These are phyloP conservation scores for Mactra quadrangularis DNA, from an alignment of 1,140 invertebrate species.

Conservation along the genomic window DNA sequence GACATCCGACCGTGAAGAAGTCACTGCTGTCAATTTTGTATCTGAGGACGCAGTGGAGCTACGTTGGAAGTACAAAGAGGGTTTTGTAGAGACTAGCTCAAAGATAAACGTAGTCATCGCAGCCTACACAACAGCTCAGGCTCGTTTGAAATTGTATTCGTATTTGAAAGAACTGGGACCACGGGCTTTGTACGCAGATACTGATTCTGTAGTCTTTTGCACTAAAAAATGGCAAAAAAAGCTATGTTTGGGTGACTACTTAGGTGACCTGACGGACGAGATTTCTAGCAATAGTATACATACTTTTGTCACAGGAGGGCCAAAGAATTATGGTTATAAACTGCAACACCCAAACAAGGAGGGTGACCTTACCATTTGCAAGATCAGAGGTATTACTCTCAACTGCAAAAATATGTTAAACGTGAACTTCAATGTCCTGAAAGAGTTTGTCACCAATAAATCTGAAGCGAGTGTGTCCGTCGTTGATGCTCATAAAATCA, in stretches of 20 bases:
- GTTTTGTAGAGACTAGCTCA: too few relatives aligned
- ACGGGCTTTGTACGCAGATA: slow-evolving; percentile 82
- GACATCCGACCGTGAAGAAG: slow-evolving; percentile 80
- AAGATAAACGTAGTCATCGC: slow-evolving; percentile 34
- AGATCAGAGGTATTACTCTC: too few relatives aligned
- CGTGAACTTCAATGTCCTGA: too few relatives aligned
- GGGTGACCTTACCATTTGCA: too few relatives aligned
- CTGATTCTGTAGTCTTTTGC: slow-evolving; percentile 74
- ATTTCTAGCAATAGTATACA: too few relatives aligned
- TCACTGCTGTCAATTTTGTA: slow-evolving; percentile 73
- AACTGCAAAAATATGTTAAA: slow-evolving; percentile 17
- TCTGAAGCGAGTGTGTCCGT: neutral
- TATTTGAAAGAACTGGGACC: slow-evolving; percentile 76
- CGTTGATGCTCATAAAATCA: neutral
- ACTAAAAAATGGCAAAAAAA: slow-evolving; percentile 2
- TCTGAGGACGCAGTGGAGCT: slow-evolving; percentile 70
- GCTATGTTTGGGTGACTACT: slow-evolving; percentile 30
- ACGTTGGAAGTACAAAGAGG: too few relatives aligned
- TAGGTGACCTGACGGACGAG: too few relatives aligned
- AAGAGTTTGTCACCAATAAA: neutral
- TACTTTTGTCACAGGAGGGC: too few relatives aligned
- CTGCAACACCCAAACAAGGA: too few relatives aligned
- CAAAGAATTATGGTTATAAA: too few relatives aligned
- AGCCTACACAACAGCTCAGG: slow-evolving; percentile 79
- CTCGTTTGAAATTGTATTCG: slow-evolving; percentile 81